Evolutionary conservation across 2,113 vertebrate species (phyloP), one percentile per base, ranked within the genome.

Genomic region (Elgaria multicarinata): DNA sequence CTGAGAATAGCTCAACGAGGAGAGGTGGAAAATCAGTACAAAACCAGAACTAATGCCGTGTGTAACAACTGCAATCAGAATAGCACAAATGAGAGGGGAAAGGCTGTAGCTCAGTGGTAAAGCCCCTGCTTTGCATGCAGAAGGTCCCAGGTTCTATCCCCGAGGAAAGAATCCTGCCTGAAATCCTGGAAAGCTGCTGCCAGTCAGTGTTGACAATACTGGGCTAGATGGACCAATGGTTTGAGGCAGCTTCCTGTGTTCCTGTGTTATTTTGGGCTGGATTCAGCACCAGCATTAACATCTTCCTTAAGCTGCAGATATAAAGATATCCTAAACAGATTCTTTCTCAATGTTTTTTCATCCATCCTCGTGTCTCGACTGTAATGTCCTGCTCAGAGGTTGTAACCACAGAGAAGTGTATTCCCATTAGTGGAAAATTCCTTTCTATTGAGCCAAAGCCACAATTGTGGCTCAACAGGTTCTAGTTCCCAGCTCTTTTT

Each of bases 371-470:
- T 36, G 28, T 50, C 62, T 36, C 58, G 14, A 0, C 62, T 77
- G 22, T 75, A 13, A 55, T 90, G 58, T n/a, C 44, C 58, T 83
- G 12, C 55, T 76, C 36, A 39, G 80, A 78, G 26, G 31, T 36
- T 78, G 72, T 64, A 78, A 87, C 79, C 72, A 80, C 90, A 79
- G 90, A 79, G 90, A 31, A 69, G 86, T 58, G 55, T 87, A 46
- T 1, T 3, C 86, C 92, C 88, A 69, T 33, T 36, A 96, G 94
- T 95, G 95, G 96, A 96, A 96, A 96, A 96, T 96, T 96, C 95
- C 95, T 92, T 81, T 8, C 88, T 0, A 42, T 1, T 39, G 90
- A 94, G 93, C 3, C 0, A 22, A 91, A 94, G 90, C 20, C 0
- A 14, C 76, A 91, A 95, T 94, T 95, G 95, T 86, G 87, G 96